Evolutionary conservation across 92 coral and sea anemone genomes (phyloP).

Genomic region (Nematostella vectensis): DNA sequence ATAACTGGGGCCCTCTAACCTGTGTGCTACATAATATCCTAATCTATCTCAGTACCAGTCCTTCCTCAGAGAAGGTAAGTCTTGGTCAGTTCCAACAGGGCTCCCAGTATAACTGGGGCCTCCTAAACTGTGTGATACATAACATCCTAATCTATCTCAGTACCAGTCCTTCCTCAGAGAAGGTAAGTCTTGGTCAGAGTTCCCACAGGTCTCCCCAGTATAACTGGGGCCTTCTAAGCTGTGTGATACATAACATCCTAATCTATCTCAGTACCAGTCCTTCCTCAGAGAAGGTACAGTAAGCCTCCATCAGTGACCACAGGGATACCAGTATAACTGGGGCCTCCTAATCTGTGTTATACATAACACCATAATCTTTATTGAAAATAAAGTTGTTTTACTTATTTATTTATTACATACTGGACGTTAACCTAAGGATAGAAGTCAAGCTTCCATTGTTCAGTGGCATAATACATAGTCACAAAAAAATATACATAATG

Average conservation of each 20-base stretch:
- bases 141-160: conserved; percentile 18
- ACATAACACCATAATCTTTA: neutral
- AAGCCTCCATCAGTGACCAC: neutral
- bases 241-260: neutral
- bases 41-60: conserved; percentile 40
- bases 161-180: conserved; percentile 49
- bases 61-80: conserved; percentile 54
- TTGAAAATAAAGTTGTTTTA: neutral
- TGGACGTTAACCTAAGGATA: neutral
- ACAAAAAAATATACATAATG: no score
- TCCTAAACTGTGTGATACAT: neutral
- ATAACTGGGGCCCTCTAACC: neutral
- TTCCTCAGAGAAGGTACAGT: conserved; percentile 48
- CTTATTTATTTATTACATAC: neutral
- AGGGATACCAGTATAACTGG: conserved; percentile 4
- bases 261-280: conserved; percentile 48
- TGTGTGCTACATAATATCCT: neutral
- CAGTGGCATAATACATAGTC: no score
- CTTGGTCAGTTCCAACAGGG: neutral
- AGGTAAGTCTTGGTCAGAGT: conserved; percentile 24
- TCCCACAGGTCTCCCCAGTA: conserved; percentile 1
- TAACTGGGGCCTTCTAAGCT: neutral
- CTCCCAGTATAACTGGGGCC: conserved; percentile 7
- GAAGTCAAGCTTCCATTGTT: no score
- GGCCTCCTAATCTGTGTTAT: neutral